Base-by-base conservation (phyloP, 2,888 invertebrate genomes). In the Beris chalybata region DNA sequence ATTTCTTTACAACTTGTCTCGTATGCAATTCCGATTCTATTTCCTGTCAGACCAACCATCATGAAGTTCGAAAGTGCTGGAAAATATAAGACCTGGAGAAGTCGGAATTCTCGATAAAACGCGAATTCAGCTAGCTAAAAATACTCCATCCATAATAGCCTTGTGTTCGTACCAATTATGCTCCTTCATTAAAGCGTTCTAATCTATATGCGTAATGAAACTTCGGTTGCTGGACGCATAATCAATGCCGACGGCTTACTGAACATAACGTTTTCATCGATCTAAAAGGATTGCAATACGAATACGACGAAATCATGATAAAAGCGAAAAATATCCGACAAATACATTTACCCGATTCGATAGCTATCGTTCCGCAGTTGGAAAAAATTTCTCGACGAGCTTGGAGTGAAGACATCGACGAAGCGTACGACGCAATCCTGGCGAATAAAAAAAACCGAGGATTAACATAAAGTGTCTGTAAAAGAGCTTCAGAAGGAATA, bases 251-350 rank as follows among this genome's bases (percentile, higher is more conserved):
- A 81, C 66, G 80, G 79, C 0, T 74, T 74, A 65, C 79, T 80
- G 79, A 80, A 78, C 38, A 74, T 80, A 4, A 74, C 75, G 30
- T 80, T 3, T 77, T 77, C 45, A 78, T 80, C 6, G 78, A 80
- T 70, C 77, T 78, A 4, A 74, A 77, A 67, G 77, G 77, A 0
- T 69, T 72, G 1, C 76, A 76, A 13, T 76, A 77, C 72, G 71
- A 73, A 1, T 80, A 80, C n/a, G 79, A 80, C 50, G 70, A 77
- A 44, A 78, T 78, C 58, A 74, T 78, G 72, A 73, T 79, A 12
- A 75, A 76, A 4, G 74, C 74, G 64, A 76, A 79, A 13, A 76
- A 74, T 68, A 77, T 81, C 12, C 74, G 79, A 0, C 74, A 78
- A 69, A 73, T 81, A 12, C 78, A 79, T 59, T 71, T 81, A 32